A percentile compares a stretch with the other conserved stretches of the same genome.
Conservation (phyloP, 2,113 vertebrate species). For the Semnornis frantzii region DNA sequence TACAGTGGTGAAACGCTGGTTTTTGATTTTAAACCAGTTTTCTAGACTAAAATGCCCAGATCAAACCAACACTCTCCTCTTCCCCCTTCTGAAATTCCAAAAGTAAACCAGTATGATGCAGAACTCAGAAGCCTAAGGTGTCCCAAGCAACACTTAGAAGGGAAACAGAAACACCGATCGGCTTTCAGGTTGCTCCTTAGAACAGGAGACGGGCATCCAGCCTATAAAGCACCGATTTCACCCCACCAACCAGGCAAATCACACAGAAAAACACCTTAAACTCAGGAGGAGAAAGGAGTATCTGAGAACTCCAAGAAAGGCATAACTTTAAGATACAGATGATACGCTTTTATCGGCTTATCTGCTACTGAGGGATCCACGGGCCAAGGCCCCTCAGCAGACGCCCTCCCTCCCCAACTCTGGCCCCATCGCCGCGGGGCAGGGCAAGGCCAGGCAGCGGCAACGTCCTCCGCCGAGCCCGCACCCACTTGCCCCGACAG, state of each 20-base stretch:
- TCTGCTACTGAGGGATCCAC: rapidly evolving
- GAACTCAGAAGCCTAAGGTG: not conserved
- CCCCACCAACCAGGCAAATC: not conserved
- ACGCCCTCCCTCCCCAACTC: not conserved
- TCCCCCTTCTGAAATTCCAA: not conserved
- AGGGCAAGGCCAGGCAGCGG: not conserved
- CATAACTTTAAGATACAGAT: rapidly evolving
- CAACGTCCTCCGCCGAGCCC: rapidly evolving
- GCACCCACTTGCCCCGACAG: no score
- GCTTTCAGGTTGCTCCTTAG: not conserved
- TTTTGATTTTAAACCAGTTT: not conserved
- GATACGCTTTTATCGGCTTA: not conserved
- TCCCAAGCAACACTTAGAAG: not conserved
- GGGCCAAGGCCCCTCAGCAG: not conserved
- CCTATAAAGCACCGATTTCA: not conserved
- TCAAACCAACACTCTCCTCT: not conserved
- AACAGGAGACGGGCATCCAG: not conserved
- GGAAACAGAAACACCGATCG: not conserved
- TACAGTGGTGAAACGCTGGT: rapidly evolving
- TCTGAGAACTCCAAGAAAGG: not conserved
- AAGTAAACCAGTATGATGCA: rapidly evolving
- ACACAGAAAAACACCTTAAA: not conserved
- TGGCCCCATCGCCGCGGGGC: not conserved
- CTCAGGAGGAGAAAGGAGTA: no score
- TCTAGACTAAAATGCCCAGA: not conserved